A percentile compares a stretch with the other conserved stretches of the same genome.
Evolutionary conservation across 1,140 invertebrate species (phyloP).

Genomic region (Hylyphantes graminicola): DNA sequence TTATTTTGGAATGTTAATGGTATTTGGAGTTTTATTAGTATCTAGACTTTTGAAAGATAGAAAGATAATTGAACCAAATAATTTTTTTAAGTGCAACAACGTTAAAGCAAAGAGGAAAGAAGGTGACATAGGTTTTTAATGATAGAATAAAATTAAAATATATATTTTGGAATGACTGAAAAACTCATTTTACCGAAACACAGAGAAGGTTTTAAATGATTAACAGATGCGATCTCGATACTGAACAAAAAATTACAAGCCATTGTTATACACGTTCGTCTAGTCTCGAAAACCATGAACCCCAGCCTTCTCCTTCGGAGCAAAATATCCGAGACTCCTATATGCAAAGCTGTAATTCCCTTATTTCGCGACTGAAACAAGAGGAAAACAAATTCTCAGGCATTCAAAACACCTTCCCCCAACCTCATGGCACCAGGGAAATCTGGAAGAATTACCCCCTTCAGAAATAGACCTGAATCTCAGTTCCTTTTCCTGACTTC

Average conservation of each 20-base stretch:
- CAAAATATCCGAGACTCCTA: too few relatives aligned
- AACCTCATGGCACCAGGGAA: slow-evolving; percentile 36
- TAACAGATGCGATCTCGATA: neutral
- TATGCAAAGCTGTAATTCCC: slow-evolving; percentile 38
- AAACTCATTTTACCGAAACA: neutral
- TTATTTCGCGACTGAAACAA: slow-evolving; percentile 1
- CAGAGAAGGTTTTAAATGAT: neutral
- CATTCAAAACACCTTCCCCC: slow-evolving; percentile 29
- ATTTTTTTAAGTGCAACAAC: too few relatives aligned
- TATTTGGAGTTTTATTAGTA: too few relatives aligned
- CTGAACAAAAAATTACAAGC: neutral
- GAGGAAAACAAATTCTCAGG: slow-evolving; percentile 29
- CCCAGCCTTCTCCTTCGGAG: neutral
- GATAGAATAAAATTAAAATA: too few relatives aligned
- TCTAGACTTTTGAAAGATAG: too few relatives aligned
- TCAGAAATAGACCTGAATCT: slow-evolving; percentile 49
- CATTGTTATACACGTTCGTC: neutral
- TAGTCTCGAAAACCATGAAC: neutral
- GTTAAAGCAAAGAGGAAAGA: too few relatives aligned
- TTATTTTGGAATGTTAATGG: too few relatives aligned
- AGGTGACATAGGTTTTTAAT: too few relatives aligned
- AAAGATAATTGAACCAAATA: too few relatives aligned
- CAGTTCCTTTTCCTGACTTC: slow-evolving; percentile 32
- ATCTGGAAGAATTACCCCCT: slow-evolving; percentile 43
- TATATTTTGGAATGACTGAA: too few relatives aligned